Conservation (phyloP, 2,888 invertebrate species). For the Pristionchus fissidentatus region DNA sequence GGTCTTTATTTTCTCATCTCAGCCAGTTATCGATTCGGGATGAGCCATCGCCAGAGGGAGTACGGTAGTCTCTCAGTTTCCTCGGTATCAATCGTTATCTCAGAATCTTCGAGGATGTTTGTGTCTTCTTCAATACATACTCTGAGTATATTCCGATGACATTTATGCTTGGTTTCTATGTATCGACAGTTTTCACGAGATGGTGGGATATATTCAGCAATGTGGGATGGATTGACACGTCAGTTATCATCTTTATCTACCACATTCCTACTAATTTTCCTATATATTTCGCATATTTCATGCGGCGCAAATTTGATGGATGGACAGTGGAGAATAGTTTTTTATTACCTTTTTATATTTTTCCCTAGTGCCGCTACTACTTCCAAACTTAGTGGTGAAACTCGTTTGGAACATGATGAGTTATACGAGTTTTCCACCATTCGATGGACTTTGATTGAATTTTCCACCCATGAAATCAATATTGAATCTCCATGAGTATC, state of each 20-base stretch:
- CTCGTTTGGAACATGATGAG: too few species aligned
- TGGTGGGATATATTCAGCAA: slow-evolving; percentile 71
- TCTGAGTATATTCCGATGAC: slow-evolving; percentile 72
- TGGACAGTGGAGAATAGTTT: too few species aligned
- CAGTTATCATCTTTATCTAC: slow-evolving; percentile 18
- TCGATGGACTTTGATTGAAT: too few species aligned
- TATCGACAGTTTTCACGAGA: slow-evolving; percentile 68
- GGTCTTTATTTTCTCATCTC: slow-evolving; percentile 61
- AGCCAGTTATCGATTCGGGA: slow-evolving; percentile 57
- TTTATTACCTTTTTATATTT: neutral
- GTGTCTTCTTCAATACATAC: slow-evolving; percentile 70
- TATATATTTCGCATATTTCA: too few species aligned
- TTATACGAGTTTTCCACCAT: too few species aligned
- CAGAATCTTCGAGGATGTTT: slow-evolving; percentile 70
- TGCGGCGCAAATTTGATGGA: too few species aligned
- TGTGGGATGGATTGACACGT: slow-evolving; percentile 74
- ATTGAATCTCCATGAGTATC: neutral
- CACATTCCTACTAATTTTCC: neutral
- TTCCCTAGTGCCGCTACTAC: neutral
- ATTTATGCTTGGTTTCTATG: slow-evolving; percentile 74
- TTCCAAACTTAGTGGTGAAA: neutral
- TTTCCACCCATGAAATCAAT: neutral
- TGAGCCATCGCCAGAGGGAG: slow-evolving; percentile 63
- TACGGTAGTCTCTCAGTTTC: slow-evolving; percentile 48
- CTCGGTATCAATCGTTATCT: slow-evolving; percentile 19